Base-by-base conservation (phyloP, 2,113 vertebrate species). In the Chaetodon auriga region DNA sequence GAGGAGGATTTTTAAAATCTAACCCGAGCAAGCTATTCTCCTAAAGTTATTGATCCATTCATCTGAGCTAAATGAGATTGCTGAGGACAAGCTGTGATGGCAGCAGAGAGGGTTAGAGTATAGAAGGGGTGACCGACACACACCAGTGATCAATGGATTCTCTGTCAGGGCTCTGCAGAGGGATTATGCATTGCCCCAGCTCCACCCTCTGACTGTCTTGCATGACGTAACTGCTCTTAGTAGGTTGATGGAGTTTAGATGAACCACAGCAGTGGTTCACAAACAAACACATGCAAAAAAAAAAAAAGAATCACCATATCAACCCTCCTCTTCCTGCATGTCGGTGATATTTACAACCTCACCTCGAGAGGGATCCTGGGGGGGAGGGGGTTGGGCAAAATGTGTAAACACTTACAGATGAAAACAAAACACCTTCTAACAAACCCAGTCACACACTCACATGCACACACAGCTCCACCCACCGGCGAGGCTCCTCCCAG, bases 141-240 rank as follows among this genome's bases (percentile, higher is more conserved):
- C 89, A 87, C 62, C 66, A 71, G 63, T 78, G 83, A 89, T 88
- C 85, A 86, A 78, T 88, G 70, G 87, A 89, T 91, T 85, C 82
- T 69, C 86, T 70, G 86, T 88, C 80, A 84, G n/a, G 38, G 77
- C 81, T 84, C 87, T 88, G 87, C 86, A 80, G 80, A 53, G 81
- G 80, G 83, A 82, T 86, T 83, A 87, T 77, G 49, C 72, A 46
- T 12, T 7, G 23, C 63, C 69, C 38, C 38, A 15, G 41, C 78
- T 81, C 80, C 84, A 43, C 74, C 77, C 84, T 62, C 69, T 53
- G 53, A 62, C 80, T 38, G 48, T 82, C 68, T 49, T 69, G 60
- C 38, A 72, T 90, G 89, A 93, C 30, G 81, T 85, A 89, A 91
- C 82, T 25, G 58, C 89, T 75, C 83, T 76, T 46, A 58, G 55